Evolutionary conservation across 2,888 invertebrate genomes (phyloP).

Genomic region (Amphipoea oculea): DNA sequence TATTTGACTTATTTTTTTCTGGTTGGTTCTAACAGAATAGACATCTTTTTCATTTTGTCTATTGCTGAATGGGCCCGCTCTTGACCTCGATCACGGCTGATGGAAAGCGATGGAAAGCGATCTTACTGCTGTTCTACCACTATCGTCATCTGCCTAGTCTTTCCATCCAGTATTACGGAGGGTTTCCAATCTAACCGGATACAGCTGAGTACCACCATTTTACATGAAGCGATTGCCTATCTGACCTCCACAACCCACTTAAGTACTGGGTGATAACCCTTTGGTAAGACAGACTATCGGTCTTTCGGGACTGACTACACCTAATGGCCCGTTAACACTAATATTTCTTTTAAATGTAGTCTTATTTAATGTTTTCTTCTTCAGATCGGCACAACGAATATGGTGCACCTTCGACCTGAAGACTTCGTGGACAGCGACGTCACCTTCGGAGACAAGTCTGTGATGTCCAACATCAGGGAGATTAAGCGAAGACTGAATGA

Average conservation of each 20-base stretch:
- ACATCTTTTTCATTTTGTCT: too few relatives aligned
- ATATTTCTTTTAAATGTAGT: neutral
- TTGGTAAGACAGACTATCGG: neutral
- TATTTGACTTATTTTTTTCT: neutral
- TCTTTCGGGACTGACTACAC: neutral
- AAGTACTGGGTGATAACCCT: too few relatives aligned
- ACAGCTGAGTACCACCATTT: neutral
- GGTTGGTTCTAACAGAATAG: neutral
- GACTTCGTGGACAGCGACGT: conserved; percentile 79
- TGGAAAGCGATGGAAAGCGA: too few relatives aligned
- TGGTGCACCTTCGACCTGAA: conserved; percentile 73
- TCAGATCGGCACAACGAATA: conserved; percentile 81
- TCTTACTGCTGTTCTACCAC: too few relatives aligned
- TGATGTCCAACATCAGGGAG: conserved; percentile 76
- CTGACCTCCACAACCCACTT: neutral
- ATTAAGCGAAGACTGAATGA: conserved; percentile 81
- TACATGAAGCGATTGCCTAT: neutral
- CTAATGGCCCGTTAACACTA: too few relatives aligned
- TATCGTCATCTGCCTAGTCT: neutral
- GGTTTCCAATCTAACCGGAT: neutral
- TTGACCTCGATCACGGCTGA: too few relatives aligned
- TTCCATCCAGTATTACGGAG: neutral
- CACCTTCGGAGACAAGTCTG: conserved; percentile 68
- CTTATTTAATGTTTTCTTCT: conserved; percentile 12
- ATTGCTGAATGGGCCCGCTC: too few relatives aligned